Conservation (phyloP, 2,113 vertebrate genomes). For the Menidia beryllina region DNA sequence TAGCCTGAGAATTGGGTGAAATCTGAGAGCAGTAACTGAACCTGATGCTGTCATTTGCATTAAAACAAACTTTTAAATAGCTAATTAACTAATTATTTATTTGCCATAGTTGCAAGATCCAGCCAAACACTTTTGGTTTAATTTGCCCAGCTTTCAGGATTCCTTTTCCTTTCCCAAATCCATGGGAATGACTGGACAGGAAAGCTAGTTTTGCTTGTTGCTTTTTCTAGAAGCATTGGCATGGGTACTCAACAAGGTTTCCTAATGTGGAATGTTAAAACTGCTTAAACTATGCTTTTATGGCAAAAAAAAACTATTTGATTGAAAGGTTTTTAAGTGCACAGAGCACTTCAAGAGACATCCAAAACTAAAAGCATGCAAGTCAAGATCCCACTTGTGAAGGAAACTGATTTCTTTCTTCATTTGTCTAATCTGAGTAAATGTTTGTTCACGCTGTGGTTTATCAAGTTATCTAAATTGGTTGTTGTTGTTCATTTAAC, state of each 20-base stretch:
- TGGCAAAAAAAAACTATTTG: neutral
- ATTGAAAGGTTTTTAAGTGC: neutral
- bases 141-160: neutral
- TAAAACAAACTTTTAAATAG: neutral
- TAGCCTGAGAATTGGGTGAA: neutral
- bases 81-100: neutral
- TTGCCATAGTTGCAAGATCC: neutral
- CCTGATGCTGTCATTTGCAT: neutral
- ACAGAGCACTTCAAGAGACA: neutral
- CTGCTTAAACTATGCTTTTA: neutral
- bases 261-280: neutral
- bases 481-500: slow-evolving; percentile 17
- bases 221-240: too few relatives aligned
- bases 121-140: neutral
- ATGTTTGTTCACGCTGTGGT: slow-evolving; percentile 1
- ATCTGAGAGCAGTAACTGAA: neutral
- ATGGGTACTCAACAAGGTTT: too few relatives aligned
- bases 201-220: too few relatives aligned
- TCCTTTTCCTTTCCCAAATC: neutral
- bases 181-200: neutral
- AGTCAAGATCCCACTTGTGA: slow-evolving; percentile 13
- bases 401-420: neutral
- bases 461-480: slow-evolving; percentile 24
- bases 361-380: neutral
- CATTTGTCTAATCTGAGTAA: neutral